phyloP scores from a whole-genome alignment of 2,888 invertebrate species.

The Petrolisthes cinctipes region DNA sequence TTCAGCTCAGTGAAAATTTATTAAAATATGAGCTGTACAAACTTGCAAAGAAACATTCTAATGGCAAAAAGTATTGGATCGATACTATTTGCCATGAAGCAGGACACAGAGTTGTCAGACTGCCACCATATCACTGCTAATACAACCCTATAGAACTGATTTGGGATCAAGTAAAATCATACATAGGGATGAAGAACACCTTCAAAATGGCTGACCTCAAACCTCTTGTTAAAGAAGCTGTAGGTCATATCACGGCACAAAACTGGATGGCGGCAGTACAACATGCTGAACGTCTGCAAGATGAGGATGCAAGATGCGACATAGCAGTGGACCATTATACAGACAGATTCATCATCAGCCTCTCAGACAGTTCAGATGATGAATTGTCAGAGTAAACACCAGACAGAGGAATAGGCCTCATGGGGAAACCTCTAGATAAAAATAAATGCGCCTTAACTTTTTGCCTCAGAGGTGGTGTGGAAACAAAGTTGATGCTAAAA shows the following conservation, averaged over 20 bases:
- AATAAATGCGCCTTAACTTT: too few relatives aligned
- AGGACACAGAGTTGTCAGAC: constrained; percentile 2
- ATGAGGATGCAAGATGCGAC: too few relatives aligned
- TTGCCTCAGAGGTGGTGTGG: too few relatives aligned
- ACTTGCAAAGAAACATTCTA: neutral
- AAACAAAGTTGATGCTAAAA: too few relatives aligned
- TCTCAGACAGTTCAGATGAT: too few relatives aligned
- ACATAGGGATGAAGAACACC: neutral
- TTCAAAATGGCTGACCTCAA: too few relatives aligned
- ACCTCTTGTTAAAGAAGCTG: neutral
- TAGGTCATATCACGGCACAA: neutral
- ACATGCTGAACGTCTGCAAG: too few relatives aligned
- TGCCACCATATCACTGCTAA: constrained; percentile 14
- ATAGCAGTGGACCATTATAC: too few relatives aligned
- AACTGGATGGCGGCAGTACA: neutral
- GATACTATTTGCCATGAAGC: constrained; percentile 11
- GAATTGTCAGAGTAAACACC: too few relatives aligned
- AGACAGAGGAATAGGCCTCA: too few relatives aligned
- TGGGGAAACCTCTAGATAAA: too few relatives aligned
- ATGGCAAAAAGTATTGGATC: neutral
- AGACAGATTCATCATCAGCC: too few relatives aligned
- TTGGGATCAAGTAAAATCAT: constrained; percentile 27
- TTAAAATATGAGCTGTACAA: constrained; percentile 6
- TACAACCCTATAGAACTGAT: constrained; percentile 18
- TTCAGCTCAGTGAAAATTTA: neutral